These are phyloP conservation scores for Napeogenes sylphis DNA, from an alignment of 2,888 invertebrate species.

Conservation along the genomic window DNA sequence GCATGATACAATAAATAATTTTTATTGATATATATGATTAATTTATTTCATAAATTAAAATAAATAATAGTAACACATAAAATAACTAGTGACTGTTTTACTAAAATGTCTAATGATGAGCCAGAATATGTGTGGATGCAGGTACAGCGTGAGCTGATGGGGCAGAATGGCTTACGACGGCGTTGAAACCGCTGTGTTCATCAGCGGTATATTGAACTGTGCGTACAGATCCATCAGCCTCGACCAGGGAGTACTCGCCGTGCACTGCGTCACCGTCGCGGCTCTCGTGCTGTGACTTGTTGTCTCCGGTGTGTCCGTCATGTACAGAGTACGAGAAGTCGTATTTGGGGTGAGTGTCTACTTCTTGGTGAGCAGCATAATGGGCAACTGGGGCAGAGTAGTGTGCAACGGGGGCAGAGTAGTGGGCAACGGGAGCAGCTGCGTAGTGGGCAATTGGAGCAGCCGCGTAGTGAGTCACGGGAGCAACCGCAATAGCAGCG, in stretches of 20 bases:
- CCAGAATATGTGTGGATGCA: slow-evolving; percentile 15
- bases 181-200: slow-evolving; percentile 56
- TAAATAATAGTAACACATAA: no score
- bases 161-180: slow-evolving; percentile 37
- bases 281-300: slow-evolving; percentile 75
- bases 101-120: slow-evolving; percentile 11
- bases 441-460: slow-evolving; percentile 28
- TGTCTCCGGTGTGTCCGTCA: slow-evolving; percentile 76
- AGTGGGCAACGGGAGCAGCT: slow-evolving; percentile 39
- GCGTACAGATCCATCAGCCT: slow-evolving; percentile 70
- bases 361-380: slow-evolving; percentile 40
- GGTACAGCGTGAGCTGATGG: slow-evolving; percentile 31
- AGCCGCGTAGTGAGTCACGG: slow-evolving; percentile 31
- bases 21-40: no score
- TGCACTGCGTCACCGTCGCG: slow-evolving; percentile 80
- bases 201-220: slow-evolving; percentile 74
- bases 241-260: slow-evolving; percentile 64
- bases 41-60: no score
- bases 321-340: slow-evolving; percentile 77
- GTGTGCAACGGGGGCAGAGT: slow-evolving; percentile 40
- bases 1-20: no score
- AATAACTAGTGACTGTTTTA: no score
- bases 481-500: slow-evolving; percentile 38
- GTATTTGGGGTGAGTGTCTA: slow-evolving; percentile 71
- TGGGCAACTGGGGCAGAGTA: slow-evolving; percentile 37